Percentiles rank a stretch among this genome's conserved stretches.
phyloP scores from a whole-genome alignment of 2,113 vertebrate species.

The Glaucidium brasilianum region DNA sequence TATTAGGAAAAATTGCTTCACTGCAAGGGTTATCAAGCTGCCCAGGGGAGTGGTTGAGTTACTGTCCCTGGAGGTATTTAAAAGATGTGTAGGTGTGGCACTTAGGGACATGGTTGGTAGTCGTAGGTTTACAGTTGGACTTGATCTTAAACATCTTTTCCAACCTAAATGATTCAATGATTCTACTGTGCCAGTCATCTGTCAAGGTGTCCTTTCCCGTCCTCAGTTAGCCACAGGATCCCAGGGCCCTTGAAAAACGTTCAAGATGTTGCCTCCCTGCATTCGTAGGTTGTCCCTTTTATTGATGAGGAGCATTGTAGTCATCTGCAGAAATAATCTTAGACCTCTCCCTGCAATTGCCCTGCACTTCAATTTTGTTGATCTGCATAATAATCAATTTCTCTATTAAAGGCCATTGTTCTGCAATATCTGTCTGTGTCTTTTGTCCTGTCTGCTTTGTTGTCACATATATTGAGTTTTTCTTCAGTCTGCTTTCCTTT shows the following conservation, averaged over 20 bases:
- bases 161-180: neutral
- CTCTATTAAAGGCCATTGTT: neutral
- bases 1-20: neutral
- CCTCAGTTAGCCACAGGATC: neutral
- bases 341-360: neutral
- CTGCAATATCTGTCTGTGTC: accelerated
- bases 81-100: neutral
- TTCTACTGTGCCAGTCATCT: neutral
- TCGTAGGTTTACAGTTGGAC: neutral
- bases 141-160: neutral
- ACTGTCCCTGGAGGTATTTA: neutral
- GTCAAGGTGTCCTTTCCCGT: neutral
- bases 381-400: neutral
- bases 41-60: neutral
- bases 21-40: neutral
- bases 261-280: neutral
- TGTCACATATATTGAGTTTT: neutral
- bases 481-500: neutral
- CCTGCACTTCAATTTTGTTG: neutral
- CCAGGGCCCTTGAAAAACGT: neutral
- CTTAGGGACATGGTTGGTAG: neutral
- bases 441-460: neutral
- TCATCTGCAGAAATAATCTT: neutral
- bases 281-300: neutral
- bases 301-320: neutral